Evolutionary conservation across 2,888 invertebrate species (phyloP).

Genomic region (Papilio elwesi): DNA sequence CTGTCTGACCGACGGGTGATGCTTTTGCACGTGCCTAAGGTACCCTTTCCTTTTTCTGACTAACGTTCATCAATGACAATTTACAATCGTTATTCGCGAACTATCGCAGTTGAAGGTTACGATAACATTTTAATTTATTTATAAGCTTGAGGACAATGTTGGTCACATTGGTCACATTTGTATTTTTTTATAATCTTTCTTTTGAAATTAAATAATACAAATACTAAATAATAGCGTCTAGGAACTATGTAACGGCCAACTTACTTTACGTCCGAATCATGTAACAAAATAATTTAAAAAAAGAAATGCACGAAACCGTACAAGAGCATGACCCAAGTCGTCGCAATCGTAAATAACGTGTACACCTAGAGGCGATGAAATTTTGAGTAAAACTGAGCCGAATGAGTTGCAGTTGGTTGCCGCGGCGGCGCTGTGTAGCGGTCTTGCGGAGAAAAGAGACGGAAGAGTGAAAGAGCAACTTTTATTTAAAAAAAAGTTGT

Average conservation of each 20-base stretch:
- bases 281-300: not conserved
- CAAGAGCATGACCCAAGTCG: slow-evolving; percentile 60
- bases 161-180: not conserved
- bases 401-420: slow-evolving; percentile 31
- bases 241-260: not conserved
- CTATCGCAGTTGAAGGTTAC: not conserved
- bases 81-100: not conserved
- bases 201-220: not conserved
- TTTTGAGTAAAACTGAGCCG: slow-evolving; percentile 33
- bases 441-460: slow-evolving; percentile 51
- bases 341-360: slow-evolving; percentile 12
- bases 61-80: not conserved
- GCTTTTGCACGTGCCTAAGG: slow-evolving; percentile 49
- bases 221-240: not conserved
- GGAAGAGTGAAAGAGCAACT: slow-evolving; percentile 61
- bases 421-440: slow-evolving; percentile 39
- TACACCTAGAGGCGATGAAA: slow-evolving; percentile 42
- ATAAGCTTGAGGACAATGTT: not conserved
- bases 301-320: slow-evolving; percentile 47
- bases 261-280: not conserved
- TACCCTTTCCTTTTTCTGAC: not conserved
- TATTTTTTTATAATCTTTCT: too few species aligned
- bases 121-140: not conserved
- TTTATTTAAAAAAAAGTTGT: slow-evolving; percentile 35
- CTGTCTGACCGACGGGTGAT: slow-evolving; percentile 42